Evolutionary conservation across 2,888 invertebrate genomes (phyloP).

Genomic region (Erebia palarica): DNA sequence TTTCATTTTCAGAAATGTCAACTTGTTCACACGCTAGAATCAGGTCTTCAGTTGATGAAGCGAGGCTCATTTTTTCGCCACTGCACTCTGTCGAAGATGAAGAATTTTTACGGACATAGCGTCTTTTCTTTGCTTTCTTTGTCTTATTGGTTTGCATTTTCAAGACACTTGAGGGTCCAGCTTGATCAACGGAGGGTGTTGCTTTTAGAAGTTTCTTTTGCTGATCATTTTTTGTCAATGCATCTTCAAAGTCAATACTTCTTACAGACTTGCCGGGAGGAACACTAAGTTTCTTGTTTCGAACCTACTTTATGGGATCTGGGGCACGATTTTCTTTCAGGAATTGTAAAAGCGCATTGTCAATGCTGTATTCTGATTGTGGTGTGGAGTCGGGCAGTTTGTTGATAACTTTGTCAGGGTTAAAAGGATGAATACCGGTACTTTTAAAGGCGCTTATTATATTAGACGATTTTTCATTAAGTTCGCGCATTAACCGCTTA

Average conservation of each 20-base stretch:
- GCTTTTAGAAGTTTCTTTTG: not conserved
- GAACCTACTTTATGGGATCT: too few relatives aligned
- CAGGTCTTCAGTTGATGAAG: slow-evolving; percentile 4
- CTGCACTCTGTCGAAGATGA: too few relatives aligned
- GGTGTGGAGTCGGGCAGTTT: not conserved
- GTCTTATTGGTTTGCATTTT: not conserved
- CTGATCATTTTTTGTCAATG: not conserved
- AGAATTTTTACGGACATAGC: too few relatives aligned
- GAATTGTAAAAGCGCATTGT: not conserved
- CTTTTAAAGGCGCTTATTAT: too few relatives aligned
- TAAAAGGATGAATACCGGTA: too few relatives aligned
- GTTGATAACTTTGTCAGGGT: not conserved
- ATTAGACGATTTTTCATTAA: too few relatives aligned
- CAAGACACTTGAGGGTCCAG: too few relatives aligned
- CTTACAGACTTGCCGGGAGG: not conserved
- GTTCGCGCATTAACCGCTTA: too few relatives aligned
- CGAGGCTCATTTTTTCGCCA: not conserved
- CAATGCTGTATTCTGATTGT: not conserved
- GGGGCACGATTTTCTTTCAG: not conserved
- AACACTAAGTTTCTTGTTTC: too few relatives aligned
- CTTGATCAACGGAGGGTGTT: too few relatives aligned
- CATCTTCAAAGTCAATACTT: not conserved
- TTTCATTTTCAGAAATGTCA: not conserved
- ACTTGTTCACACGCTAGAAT: slow-evolving; percentile 4
- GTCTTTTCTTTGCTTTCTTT: not conserved